Conservation (phyloP, 1,140 invertebrate species). For the Euura lappo region DNA sequence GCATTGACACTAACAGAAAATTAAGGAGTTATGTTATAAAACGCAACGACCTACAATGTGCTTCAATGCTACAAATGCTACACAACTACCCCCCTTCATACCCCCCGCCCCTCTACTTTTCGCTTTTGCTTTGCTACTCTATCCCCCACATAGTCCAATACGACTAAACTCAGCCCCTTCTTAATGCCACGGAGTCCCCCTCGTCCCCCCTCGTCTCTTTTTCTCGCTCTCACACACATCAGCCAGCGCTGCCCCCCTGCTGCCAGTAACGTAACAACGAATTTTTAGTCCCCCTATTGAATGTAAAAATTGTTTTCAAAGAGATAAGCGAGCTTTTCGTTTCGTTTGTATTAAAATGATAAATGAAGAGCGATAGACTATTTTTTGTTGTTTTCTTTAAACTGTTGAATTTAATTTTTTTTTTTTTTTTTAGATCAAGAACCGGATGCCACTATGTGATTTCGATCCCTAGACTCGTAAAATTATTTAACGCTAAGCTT, state of each 20-base stretch:
- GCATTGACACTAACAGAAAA: conserved; percentile 32
- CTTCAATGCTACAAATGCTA: conserved; percentile 50
- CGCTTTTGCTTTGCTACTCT: conserved; percentile 21
- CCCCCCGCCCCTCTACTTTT: conserved; percentile 21
- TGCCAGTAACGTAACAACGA: conserved; percentile 8
- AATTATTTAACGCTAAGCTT: background rate
- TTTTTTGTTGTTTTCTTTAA: no score
- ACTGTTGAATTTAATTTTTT: no score
- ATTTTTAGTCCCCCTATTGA: background rate
- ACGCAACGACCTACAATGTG: conserved; percentile 54
- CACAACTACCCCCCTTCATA: conserved; percentile 34
- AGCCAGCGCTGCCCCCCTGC: conserved; percentile 22
- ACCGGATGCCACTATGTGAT: background rate
- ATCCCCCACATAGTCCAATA: conserved; percentile 8
- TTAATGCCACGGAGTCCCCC: conserved; percentile 9
- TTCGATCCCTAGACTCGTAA: background rate
- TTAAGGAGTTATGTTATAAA: conserved; percentile 56
- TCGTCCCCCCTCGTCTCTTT: conserved; percentile 13
- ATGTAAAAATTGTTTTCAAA: no score
- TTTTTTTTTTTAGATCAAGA: background rate
- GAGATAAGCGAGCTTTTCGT: no score
- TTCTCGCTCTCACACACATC: conserved; percentile 12
- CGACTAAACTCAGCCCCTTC: conserved; percentile 8
- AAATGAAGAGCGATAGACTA: no score
- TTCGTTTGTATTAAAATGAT: no score